A percentile compares a stretch with the other conserved stretches of the same genome.
Evolutionary conservation across 2,113 vertebrate species (phyloP).

Genomic region (Recurvirostra avosetta): DNA sequence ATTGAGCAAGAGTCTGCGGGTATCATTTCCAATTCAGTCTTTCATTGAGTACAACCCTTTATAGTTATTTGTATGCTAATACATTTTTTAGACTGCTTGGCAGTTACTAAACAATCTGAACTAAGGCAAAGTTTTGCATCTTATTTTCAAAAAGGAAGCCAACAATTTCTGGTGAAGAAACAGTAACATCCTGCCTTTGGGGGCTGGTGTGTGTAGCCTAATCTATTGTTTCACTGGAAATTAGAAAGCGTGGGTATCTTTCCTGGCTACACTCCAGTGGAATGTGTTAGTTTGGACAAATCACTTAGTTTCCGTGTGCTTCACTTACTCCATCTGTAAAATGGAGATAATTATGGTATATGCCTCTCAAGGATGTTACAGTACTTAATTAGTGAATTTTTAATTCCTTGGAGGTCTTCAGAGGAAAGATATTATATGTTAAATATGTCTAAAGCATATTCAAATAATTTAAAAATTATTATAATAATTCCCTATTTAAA

Average conservation of each 20-base stretch:
- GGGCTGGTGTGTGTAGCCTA: constrained; percentile 5
- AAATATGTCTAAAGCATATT: constrained; percentile 26
- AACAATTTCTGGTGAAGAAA: constrained; percentile 3
- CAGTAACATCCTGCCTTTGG: neutral
- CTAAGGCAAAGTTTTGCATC: constrained; percentile 14
- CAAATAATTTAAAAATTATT: constrained; percentile 1
- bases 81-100: neutral
- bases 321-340: constrained; percentile 61
- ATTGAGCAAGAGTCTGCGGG: neutral
- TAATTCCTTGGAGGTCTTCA: constrained; percentile 43
- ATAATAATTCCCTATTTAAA: neutral
- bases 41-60: neutral
- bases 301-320: constrained; percentile 47
- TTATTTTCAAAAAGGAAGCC: constrained; percentile 14
- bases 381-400: constrained; percentile 53
- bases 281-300: constrained; percentile 49
- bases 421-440: constrained; percentile 41
- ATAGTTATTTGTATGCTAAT: neutral
- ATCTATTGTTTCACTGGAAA: constrained; percentile 38
- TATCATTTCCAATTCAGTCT: neutral
- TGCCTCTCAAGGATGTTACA: constrained; percentile 52
- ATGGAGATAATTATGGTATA: constrained; percentile 58
- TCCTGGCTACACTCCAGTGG: constrained; percentile 36
- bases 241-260: constrained; percentile 19
- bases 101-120: constrained; percentile 12